Base-by-base conservation (phyloP, 1,140 invertebrate genomes). In the Manduca sexta region DNA sequence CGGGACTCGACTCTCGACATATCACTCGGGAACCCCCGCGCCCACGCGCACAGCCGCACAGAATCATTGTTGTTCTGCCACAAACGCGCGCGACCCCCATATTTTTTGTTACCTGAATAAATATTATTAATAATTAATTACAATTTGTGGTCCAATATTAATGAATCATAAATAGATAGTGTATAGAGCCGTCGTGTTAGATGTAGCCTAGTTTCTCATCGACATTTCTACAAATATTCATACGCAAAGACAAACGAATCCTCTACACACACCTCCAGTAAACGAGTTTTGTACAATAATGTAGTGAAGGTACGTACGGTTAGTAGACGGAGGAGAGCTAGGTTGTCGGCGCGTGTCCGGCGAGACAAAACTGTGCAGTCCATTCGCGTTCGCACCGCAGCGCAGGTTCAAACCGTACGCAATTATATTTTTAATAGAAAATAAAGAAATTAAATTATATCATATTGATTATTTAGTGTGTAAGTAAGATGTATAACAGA, bases 141-240 rank as follows among this genome's bases (percentile, higher is more conserved):
- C 71, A 62, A 84, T 83, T 69, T 79, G 81, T 80, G 81, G 81
- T 84, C 81, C 79, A 84, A 84, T 84, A 77, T 84, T 82, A 79
- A 76, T 69, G 76, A 83, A 79, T 80, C 81, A 80, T 84, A 72
- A 78, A 69, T 84, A 83, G 74, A 79, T 84, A 84, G 81, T 64
- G 58, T 64, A 69, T 74, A 76, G 59, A 65, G 64, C 52, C 60
- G 49, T 71, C 62, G 64, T 49, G 55, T 70, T 64, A 73, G 62
- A 58, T 53, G 60, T 75, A 76, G 72, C 64, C 63, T 71, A 78
- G 66, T 69, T 35, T 56, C 61, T 49, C 56, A 64, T 62, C 60
- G 56, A 63, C 50, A 45, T 49, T 60, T 64, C 49, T 64, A 59
- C 55, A 51, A 56, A 52, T 45, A 52, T 55, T 56, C 66, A 60